Evolutionary conservation across 2,888 invertebrate genomes (phyloP).

Genomic region (Creontiades dilutus): DNA sequence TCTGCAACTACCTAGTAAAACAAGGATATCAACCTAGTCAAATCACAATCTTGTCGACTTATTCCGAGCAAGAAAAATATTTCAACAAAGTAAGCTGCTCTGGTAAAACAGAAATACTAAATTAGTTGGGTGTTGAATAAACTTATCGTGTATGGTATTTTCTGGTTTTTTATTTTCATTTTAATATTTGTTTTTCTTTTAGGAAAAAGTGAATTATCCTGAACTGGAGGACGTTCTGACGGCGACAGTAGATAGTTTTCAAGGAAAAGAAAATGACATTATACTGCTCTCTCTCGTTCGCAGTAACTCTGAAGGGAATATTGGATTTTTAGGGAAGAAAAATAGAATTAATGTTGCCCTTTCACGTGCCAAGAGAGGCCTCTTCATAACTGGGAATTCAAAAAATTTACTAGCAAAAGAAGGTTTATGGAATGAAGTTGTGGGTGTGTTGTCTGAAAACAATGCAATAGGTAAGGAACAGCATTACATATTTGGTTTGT

Average conservation of each 20-base stretch:
- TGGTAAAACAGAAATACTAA: no score
- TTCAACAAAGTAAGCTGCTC: conserved; percentile 51
- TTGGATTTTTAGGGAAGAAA: conserved; percentile 85
- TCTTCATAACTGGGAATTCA: conserved; percentile 89
- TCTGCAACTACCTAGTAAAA: conserved; percentile 55
- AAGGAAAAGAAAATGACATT: conserved; percentile 90
- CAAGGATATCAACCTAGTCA: conserved; percentile 53
- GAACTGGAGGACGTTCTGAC: conserved; percentile 80
- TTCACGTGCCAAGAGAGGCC: conserved; percentile 85
- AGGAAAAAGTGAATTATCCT: conserved; percentile 52
- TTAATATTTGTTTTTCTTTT: no score
- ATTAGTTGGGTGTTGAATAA: no score
- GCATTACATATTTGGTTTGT: no score
- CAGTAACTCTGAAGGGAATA: conserved; percentile 84
- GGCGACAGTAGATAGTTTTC: conserved; percentile 88
- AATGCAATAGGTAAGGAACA: conserved; percentile 20
- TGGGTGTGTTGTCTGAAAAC: conserved; percentile 78
- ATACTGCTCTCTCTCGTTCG: conserved; percentile 89
- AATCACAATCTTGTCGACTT: conserved; percentile 60
- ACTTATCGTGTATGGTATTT: neutral
- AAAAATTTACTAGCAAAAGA: conserved; percentile 80
- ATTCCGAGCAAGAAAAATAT: conserved; percentile 58
- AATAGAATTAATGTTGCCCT: conserved; percentile 87
- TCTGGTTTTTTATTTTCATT: neutral
- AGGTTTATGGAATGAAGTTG: conserved; percentile 82